These are phyloP conservation scores for Pseudomyrmex pallidus DNA, from an alignment of 1,140 invertebrate genomes.

Conservation along the genomic window DNA sequence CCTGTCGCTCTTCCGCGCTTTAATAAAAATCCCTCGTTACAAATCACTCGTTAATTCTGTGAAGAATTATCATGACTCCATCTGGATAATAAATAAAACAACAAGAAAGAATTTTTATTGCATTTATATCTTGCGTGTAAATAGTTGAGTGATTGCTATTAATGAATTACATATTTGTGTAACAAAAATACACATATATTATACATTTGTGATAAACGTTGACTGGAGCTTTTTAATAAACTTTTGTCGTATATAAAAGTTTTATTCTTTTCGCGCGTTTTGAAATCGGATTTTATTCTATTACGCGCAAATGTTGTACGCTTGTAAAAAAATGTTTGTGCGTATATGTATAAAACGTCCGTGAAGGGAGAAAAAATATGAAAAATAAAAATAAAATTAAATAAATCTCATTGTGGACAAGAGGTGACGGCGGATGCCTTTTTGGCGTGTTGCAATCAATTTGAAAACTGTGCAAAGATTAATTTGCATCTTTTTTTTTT, in stretches of 20 bases:
- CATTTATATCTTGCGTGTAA: neutral
- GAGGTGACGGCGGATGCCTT: neutral
- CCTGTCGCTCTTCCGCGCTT: conserved; percentile 59
- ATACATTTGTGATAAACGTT: neutral
- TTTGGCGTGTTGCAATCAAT: neutral
- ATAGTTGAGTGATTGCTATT: conserved; percentile 20
- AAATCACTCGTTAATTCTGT: conserved; percentile 21
- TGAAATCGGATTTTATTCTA: conserved; percentile 22
- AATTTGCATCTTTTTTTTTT: no score
- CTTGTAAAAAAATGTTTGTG: conserved; percentile 19
- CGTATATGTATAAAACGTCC: no score
- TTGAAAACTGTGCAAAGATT: neutral
- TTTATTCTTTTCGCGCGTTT: conserved; percentile 15
- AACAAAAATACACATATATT: no score
- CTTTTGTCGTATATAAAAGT: conserved; percentile 8
- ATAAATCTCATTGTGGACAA: neutral
- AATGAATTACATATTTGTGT: conserved; percentile 36
- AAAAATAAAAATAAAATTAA: neutral
- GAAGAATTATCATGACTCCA: neutral
- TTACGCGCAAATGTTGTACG: conserved; percentile 23
- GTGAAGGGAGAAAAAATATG: neutral
- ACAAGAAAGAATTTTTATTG: neutral
- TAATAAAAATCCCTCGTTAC: conserved; percentile 37
- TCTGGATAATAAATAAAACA: conserved; percentile 28
- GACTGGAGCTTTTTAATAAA: conserved; percentile 32